A percentile compares a stretch with the other conserved stretches of the same genome.
phyloP scores from a whole-genome alignment of 1,140 invertebrate species.

The Schlechtendalia chinensis region DNA sequence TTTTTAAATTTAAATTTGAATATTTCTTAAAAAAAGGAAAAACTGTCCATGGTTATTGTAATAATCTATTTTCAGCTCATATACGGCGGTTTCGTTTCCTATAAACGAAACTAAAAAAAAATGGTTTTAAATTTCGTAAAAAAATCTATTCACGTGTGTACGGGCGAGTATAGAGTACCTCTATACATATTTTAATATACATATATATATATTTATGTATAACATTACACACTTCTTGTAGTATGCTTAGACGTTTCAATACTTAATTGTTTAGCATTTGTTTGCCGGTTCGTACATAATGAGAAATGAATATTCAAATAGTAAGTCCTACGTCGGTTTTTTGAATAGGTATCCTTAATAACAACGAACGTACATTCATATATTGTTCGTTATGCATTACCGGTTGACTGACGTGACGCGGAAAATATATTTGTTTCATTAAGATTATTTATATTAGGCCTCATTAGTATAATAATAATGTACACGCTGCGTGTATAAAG shows the following conservation, averaged over 20 bases:
- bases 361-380: conserved; percentile 8
- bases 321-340: conserved; percentile 10
- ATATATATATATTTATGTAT: conserved; percentile 9
- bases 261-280: conserved; percentile 45
- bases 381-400: conserved; percentile 21
- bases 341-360: conserved; percentile 41
- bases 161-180: no score
- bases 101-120: no score
- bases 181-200: no score
- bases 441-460: conserved; percentile 44
- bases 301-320: conserved; percentile 40
- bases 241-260: conserved; percentile 35
- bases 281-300: conserved; percentile 1
- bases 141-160: no score
- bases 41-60: no score
- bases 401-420: conserved; percentile 26
- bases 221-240: no score
- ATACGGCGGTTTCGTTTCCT: no score
- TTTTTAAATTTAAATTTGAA: no score
- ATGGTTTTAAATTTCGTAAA: no score
- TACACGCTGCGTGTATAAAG: background rate
- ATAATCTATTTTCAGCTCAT: no score
- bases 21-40: no score
- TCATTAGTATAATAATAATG: conserved; percentile 31
- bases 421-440: conserved; percentile 43